Conservation (phyloP, 2,888 invertebrate genomes). For the Philaethria dido region DNA sequence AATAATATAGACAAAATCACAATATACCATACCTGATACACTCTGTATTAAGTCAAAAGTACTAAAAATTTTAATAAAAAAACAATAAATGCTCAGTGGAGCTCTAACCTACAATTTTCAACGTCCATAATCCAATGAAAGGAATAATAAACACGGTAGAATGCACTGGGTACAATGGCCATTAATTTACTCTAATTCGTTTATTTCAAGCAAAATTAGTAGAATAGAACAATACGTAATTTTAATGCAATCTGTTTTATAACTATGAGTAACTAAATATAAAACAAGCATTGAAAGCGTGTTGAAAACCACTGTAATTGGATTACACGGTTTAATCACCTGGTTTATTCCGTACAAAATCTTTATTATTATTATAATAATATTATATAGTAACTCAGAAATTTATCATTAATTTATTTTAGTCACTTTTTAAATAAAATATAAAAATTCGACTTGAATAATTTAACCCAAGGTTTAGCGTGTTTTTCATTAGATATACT, state of each 20-base stretch:
- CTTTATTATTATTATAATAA: too few relatives aligned
- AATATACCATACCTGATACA: too few relatives aligned
- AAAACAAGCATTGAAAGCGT: neutral
- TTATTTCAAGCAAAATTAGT: neutral
- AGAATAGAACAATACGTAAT: slow-evolving; percentile 10
- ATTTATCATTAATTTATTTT: neutral
- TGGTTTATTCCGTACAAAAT: neutral
- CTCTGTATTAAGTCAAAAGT: neutral
- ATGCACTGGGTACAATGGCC: neutral
- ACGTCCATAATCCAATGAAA: neutral
- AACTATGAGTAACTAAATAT: neutral
- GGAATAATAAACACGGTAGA: neutral
- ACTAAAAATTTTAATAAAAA: too few relatives aligned
- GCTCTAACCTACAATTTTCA: neutral
- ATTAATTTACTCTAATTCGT: neutral
- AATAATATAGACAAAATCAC: too few relatives aligned
- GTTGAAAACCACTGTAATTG: neutral
- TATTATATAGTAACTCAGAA: neutral
- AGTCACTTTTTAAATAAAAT: too few relatives aligned
- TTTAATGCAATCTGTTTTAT: neutral
- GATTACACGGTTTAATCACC: neutral
- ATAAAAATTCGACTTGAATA: too few relatives aligned
- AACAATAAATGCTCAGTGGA: too few relatives aligned
- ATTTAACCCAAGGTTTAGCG: too few relatives aligned
- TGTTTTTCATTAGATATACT: too few relatives aligned